A percentile compares a stretch with the other conserved stretches of the same genome.
Conservation (phyloP, 2,113 vertebrate genomes). For the Sardina pilchardus region DNA sequence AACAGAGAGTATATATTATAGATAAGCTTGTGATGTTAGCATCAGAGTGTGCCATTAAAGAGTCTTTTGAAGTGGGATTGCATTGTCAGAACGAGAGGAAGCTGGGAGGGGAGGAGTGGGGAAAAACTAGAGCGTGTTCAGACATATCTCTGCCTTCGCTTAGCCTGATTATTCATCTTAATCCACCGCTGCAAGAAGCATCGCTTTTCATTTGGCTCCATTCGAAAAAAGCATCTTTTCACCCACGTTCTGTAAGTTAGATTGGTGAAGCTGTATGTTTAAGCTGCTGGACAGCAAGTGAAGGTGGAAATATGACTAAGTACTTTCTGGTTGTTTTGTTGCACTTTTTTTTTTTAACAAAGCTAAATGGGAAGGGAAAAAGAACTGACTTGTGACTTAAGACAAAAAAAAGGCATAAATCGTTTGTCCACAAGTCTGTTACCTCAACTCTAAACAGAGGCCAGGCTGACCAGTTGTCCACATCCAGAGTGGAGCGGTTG, state of each 20-base stretch:
- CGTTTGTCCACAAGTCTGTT: neutral
- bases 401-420: neutral
- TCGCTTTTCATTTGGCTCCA: neutral
- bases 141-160: neutral
- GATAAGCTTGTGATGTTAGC: constrained; percentile 18
- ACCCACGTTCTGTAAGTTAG: neutral
- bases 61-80: neutral
- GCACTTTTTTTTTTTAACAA: neutral
- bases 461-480: neutral
- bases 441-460: neutral
- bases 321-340: no score
- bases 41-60: constrained; percentile 8
- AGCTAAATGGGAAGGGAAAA: neutral
- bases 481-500: neutral
- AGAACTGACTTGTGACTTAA: neutral
- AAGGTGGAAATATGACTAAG: neutral
- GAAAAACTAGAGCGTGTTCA: neutral
- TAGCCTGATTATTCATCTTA: neutral
- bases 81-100: neutral
- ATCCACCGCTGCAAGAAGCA: neutral
- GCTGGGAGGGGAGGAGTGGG: neutral
- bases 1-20: constrained; percentile 13
- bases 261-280: no score
- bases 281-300: neutral
- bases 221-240: neutral